These are phyloP conservation scores for Pseudachorutes palmiensis DNA, from an alignment of 1,140 invertebrate genomes.

Conservation along the genomic window DNA sequence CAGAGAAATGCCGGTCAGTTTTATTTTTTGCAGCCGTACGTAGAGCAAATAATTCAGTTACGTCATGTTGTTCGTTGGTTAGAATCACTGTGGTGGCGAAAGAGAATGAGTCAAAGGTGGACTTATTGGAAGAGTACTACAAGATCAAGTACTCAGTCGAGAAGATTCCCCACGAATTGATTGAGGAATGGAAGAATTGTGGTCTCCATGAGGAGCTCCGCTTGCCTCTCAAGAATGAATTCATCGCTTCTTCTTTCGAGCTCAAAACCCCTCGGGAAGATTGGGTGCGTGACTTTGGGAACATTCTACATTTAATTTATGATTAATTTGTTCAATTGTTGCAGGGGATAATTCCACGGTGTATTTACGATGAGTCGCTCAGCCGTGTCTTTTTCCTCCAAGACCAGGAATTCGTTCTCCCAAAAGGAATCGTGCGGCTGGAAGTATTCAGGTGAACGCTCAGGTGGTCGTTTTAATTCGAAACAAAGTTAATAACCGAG, in stretches of 20 bases:
- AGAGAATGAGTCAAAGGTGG: conserved; percentile 55
- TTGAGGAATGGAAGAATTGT: conserved; percentile 56
- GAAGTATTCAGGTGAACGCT: conserved; percentile 64
- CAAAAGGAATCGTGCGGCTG: conserved; percentile 73
- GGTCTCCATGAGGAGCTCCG: conserved; percentile 56
- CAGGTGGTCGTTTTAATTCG: not conserved
- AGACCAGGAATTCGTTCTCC: conserved; percentile 81
- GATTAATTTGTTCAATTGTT: conserved; percentile 36
- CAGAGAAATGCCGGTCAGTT: conserved; percentile 65
- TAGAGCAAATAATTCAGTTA: too few relatives aligned
- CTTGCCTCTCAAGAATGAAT: conserved; percentile 77
- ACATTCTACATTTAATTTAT: conserved; percentile 1
- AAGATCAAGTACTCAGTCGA: conserved; percentile 43
- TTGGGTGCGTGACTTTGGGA: conserved; percentile 48
- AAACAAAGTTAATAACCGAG: conserved; percentile 18
- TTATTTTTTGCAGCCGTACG: too few relatives aligned
- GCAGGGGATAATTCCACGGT: conserved; percentile 55
- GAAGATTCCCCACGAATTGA: not conserved
- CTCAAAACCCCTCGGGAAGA: conserved; percentile 55
- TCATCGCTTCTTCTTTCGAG: conserved; percentile 78
- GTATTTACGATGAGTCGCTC: conserved; percentile 68
- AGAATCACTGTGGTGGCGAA: conserved; percentile 63
- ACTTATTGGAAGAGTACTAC: conserved; percentile 73
- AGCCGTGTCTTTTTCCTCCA: conserved; percentile 87
- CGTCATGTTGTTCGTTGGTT: not conserved